Evolutionary conservation across 2,113 vertebrate genomes (phyloP), one percentile per base, ranked within the genome.

Genomic region (Pithys albifrons): DNA sequence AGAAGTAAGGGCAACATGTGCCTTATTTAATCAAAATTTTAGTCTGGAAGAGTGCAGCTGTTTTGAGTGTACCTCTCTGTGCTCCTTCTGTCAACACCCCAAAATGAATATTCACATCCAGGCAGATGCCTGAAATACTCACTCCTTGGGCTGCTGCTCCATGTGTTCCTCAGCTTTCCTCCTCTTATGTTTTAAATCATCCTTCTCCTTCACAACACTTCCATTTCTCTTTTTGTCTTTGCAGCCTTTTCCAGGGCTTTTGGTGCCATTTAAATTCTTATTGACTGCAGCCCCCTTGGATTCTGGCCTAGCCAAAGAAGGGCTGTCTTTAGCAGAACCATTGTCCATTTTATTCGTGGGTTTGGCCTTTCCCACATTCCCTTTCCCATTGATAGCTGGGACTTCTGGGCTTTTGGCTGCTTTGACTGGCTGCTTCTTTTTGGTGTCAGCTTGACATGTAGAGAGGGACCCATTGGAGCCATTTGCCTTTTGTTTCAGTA

Each of bases 101-200:
- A 20, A 2, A 45, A 20, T 3, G 61, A 79, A 55, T 12, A 51
- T 6, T 80, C 31, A 6, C 12, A 7, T 18, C 28, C 22, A 25
- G 2, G 14, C 29, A 10, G 22, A 46, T 43, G 37, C 39, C 37
- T 70, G 20, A 54, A 70, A 54, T 49, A 98, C 98, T 97, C 82
- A 99, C 99, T 98, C 98, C 17, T 97, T 97, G 9, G 97, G 97
- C 37, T 93, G 86, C 23, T 75, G 95, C 59, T 97, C 95, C 10
- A 49, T 73, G 0, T 22, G 84, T 22, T 87, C 93, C 49, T 96
- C 70, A 22, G 71, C 27, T 96, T 98, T 98, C 92, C 92, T 93
- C 83, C 97, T 99, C 94, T 98, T 98, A 10, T 77, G 97, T 49
- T 83, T 94, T n/a, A 85, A 20, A n/a, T 95, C 87, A 5, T 24